Evolutionary conservation across 2,797 vertebrate genomes (phyloP), one percentile per base, ranked within the genome.

Genomic region (Ceryle rudis): DNA sequence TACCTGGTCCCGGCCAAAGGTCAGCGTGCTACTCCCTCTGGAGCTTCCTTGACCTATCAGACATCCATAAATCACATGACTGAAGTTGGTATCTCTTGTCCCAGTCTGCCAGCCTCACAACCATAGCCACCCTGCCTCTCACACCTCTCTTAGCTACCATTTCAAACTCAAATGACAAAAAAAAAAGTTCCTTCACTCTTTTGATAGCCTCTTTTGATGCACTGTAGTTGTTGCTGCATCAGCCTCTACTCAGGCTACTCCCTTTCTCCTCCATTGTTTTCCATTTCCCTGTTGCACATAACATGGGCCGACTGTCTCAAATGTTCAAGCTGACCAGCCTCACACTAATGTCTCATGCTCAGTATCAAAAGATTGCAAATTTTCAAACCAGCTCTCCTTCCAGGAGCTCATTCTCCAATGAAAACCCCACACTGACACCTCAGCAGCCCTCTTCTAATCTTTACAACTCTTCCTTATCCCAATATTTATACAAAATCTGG

Each of bases 11-110:
- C 61, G 31, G 25, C 29, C 21, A 44, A 74, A 66, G 18, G 25
- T 28, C 2, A 1, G 26, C n/a, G 31, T 0, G 0, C 14, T 74
- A 26, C 18, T 92, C 61, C 22, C 42, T 37, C 49, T 37, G 44
- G 47, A 83, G 15, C 25, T 88, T 93, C 15, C 47, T 91, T 81
- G 54, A 37, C 25, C 17, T 41, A 20, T 29, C 39, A 86, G 15
- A 17, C 35, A 46, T 26, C 17, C 65, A 47, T 62, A 77, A 89
- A 60, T 71, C 52, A 29, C 11, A 37, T 2, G 8, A 52, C 0
- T n/a, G 52, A 78, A 14, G 25, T 37, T 5, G 2, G 14, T 28
- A 37, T 85, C n/a, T 87, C 46, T 37, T 55, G 17, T 55, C 16
- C 8, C 79, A 62, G 10, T 20, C 71, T 54, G n/a, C 23, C 42